Evolutionary conservation across 2,888 invertebrate genomes (phyloP), one percentile per base, ranked within the genome.

Genomic region (Apeira syringaria): DNA sequence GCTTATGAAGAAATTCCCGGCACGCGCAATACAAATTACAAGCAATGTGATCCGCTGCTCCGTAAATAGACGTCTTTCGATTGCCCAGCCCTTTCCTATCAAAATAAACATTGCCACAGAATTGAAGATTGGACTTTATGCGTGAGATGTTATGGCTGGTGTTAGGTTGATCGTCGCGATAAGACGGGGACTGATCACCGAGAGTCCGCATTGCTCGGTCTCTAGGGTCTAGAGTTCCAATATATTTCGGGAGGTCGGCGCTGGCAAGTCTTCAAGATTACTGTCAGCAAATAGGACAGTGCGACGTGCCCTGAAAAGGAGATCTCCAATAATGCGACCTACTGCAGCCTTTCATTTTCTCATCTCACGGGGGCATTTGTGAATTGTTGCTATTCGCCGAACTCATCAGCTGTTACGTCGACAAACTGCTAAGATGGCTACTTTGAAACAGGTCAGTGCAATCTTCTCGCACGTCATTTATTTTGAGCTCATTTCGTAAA

Each of bases 1-100:
- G 34, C 34, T 37, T 47, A 53, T 62, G 53, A 40, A 46, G 55
- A 52, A 47, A 79, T 77, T 78, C 79, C 46, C 50, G 55, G 63
- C 80, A 78, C 80, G 80, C 63, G 64, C 74, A 59, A 59, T 70
- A 74, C 77, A 78, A 81, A 82, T 81, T 80, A 83, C 81, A 75
- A 76, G 72, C 71, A 72, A 74, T 77, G 66, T 71, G 75, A 80
- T 80, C 73, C 71, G 64, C 70, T 70, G 66, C 68, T 73, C 65
- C 68, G 74, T 73, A 77, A 77, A 80, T 75, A 77, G 74, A 70
- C 69, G 72, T 59, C 67, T 73, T 64, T 70, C 70, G 74, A 76
- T 80, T 72, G 72, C 68, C 64, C 64, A 74, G 73, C 62, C 75
- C 68, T 73, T 77, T 76, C 64, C 69, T 73, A 77, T 74, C 66